Evolutionary conservation across 2,888 invertebrate species (phyloP), one percentile per base, ranked within the genome.

Genomic region (Quadriops clusia): DNA sequence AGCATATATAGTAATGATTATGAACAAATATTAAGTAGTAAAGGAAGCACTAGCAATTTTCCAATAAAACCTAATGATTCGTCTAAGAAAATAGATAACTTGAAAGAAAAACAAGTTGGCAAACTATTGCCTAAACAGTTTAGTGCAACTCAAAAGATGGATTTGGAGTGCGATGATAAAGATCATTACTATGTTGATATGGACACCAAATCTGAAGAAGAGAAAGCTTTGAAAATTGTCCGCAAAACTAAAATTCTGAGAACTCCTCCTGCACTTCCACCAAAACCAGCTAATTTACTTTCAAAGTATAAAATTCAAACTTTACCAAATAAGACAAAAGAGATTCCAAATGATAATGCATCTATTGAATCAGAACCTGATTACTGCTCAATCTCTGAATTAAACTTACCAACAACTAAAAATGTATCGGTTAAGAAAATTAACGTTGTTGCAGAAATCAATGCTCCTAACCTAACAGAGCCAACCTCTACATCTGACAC

Each of bases 1-100:
- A 79, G 78, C 54, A 73, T 78, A 44, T 79, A 78, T 47, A 77
- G 78, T 47, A 79, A 79, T 45, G 78, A 78, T 50, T 79, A 79
- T 45, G 79, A 79, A 52, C 77, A 77, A 8, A 78, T 79, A 37
- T 59, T 72, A 24, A 33, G 30, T n/a, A 72, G 70, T 23, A 58
- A 57, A 41, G 51, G 55, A 23, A 56, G 50, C 21, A 70, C 70
- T 34, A 25, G 32, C 2, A n/a, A n/a, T n/a, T n/a, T n/a, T n/a
- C n/a, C n/a, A n/a, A 25, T 30, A 16, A 22, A 23, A 2, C 16
- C 26, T 16, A 32, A 21, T 23, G 10, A 10, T 12, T 34, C 34
- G n/a, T 30, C 34, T 3, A 44, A 41, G 33, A 24, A 33, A 26
- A 37, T 44, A 28, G 43, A 42, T 12, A 32, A 36, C 13, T 26